A percentile compares a stretch with the other conserved stretches of the same genome.
These are phyloP conservation scores for Nixonia krombeini DNA, from an alignment of 1,140 invertebrate genomes.

Conservation along the genomic window DNA sequence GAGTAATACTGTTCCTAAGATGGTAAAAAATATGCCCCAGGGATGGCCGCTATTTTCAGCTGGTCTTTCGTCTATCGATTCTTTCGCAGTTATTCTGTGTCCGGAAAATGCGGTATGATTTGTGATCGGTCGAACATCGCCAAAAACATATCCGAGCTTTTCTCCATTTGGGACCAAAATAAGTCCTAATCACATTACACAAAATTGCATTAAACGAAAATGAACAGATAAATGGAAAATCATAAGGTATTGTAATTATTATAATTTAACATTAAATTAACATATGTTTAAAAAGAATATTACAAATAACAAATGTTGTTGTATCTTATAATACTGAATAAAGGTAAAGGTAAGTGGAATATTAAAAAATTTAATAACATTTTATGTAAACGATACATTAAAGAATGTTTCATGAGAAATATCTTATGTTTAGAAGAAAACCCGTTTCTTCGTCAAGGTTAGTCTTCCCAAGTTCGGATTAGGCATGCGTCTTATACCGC, in stretches of 20 bases:
- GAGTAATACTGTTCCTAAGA: conserved; percentile 92
- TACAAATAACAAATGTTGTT: too few species aligned
- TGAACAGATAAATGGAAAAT: conserved; percentile 1
- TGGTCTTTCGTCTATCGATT: conserved; percentile 20
- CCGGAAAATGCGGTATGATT: conserved; percentile 62
- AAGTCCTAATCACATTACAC: conserved; percentile 77
- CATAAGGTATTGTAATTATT: too few species aligned
- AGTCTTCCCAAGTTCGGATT: conserved; percentile 38
- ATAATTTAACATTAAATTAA: too few species aligned
- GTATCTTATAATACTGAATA: too few species aligned
- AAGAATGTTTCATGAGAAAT: too few species aligned
- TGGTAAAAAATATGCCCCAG: conserved; percentile 93
- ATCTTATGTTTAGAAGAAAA: background rate
- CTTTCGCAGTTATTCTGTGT: conserved; percentile 64
- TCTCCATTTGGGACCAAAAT: conserved; percentile 94
- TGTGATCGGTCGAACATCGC: conserved; percentile 75
- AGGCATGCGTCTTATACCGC: conserved; percentile 16
- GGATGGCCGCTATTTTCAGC: conserved; percentile 75
- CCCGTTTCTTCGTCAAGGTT: conserved; percentile 31
- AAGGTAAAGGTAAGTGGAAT: too few species aligned
- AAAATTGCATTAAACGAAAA: conserved; percentile 11
- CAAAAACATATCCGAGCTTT: conserved; percentile 83
- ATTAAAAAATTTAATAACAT: too few species aligned
- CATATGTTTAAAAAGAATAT: too few species aligned
- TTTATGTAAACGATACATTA: too few species aligned